A percentile compares a stretch with the other conserved stretches of the same genome.
Evolutionary conservation across 1,140 invertebrate species (phyloP).

Genomic region (Drosophila pruinosa): DNA sequence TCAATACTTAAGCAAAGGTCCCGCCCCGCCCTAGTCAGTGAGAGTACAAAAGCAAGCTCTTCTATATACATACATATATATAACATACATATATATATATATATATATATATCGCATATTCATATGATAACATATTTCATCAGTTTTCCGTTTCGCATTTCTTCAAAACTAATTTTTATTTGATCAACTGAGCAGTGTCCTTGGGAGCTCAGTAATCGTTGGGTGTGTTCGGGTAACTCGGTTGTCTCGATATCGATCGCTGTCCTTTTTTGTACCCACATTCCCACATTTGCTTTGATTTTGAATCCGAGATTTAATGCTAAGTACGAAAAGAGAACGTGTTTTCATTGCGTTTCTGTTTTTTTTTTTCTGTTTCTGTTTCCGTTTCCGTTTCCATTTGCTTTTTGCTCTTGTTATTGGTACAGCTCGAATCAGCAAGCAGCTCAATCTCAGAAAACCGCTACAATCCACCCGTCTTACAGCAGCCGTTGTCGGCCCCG

Average conservation of each 20-base stretch:
- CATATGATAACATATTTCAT: background rate
- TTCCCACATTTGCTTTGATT: background rate
- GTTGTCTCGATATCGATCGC: background rate
- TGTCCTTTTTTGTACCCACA: background rate
- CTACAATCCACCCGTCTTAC: slow-evolving; percentile 83
- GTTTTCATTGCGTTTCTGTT: background rate
- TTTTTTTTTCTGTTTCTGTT: background rate
- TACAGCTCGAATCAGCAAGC: slow-evolving; percentile 82
- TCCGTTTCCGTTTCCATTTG: background rate
- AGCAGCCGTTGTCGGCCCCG: slow-evolving; percentile 84
- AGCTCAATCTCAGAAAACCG: slow-evolving; percentile 83
- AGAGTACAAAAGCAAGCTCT: background rate
- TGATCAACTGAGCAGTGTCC: background rate
- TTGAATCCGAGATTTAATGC: no score
- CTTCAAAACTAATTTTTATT: background rate
- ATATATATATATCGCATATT: background rate
- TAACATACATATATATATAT: background rate
- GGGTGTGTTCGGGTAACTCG: background rate
- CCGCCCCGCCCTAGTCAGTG: background rate
- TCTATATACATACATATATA: background rate
- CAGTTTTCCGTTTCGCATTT: slow-evolving; percentile 4
- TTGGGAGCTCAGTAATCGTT: background rate
- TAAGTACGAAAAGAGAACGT: background rate
- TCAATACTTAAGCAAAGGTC: no score
- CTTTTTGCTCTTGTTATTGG: slow-evolving; percentile 34